Evolutionary conservation across 2,113 vertebrate genomes (phyloP).

Genomic region (Sebastes schlegelii): DNA sequence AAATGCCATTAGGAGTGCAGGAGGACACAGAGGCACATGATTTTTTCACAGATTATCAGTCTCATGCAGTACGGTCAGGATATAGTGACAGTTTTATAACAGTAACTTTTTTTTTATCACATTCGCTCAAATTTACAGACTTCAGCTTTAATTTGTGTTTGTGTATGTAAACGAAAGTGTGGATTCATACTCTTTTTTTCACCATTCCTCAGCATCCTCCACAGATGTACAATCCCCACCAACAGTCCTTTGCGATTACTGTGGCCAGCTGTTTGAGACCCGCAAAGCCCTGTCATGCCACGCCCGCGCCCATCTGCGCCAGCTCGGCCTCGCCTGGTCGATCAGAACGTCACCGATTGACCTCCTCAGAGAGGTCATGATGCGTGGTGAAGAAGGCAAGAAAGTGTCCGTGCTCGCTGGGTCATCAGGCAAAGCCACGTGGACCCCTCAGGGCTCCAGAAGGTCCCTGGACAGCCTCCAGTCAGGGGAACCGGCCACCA

Average conservation of each 20-base stretch:
- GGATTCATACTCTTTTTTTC: not conserved
- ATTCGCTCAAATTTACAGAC: too few relatives aligned
- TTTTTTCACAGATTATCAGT: too few relatives aligned
- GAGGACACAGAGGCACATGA: too few relatives aligned
- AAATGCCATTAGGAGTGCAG: too few relatives aligned
- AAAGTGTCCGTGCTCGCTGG: constrained; percentile 49
- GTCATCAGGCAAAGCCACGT: constrained; percentile 60
- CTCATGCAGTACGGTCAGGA: too few relatives aligned
- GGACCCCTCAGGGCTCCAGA: constrained; percentile 54
- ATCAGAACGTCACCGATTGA: constrained; percentile 92
- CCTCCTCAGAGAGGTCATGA: constrained; percentile 89
- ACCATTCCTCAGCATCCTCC: not conserved
- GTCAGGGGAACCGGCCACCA: constrained; percentile 43
- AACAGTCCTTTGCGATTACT: constrained; percentile 91
- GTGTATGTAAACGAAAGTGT: not conserved
- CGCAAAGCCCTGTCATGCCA: constrained; percentile 95
- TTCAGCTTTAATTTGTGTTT: not conserved
- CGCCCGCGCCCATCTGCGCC: constrained; percentile 91
- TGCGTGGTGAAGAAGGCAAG: constrained; percentile 85
- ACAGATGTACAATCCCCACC: constrained; percentile 81
- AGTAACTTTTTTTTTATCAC: too few relatives aligned
- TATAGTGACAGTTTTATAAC: too few relatives aligned
- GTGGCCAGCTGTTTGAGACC: constrained; percentile 93
- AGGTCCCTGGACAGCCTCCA: constrained; percentile 54
- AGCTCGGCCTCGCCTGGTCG: constrained; percentile 91